Conservation (phyloP, 2,888 invertebrate species). For the Trissoscelio sp. region DNA sequence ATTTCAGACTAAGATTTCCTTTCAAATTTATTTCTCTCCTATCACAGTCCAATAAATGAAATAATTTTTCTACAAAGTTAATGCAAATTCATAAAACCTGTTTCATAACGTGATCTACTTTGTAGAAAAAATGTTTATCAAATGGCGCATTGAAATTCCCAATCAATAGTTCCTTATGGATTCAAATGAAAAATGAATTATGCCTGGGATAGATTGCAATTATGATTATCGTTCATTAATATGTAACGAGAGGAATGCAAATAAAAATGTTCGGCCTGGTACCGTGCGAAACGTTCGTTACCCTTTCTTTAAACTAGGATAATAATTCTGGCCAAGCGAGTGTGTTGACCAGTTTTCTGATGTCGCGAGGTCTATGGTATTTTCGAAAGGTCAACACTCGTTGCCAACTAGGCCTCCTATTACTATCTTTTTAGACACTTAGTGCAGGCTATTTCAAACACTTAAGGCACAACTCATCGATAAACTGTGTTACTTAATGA, state of each 20-base stretch:
- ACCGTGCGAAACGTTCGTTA: conserved; percentile 19
- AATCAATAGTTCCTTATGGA: background rate
- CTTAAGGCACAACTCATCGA: conserved; percentile 29
- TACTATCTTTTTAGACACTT: conserved; percentile 35
- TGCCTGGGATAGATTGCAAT: background rate
- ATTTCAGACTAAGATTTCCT: too few relatives aligned
- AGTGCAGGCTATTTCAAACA: conserved; percentile 28
- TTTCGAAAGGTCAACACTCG: conserved; percentile 46
- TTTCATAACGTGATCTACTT: too few relatives aligned
- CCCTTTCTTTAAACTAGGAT: conserved; percentile 7
- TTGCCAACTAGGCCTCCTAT: conserved; percentile 51
- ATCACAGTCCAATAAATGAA: too few relatives aligned
- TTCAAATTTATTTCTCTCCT: too few relatives aligned
- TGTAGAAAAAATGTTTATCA: background rate
- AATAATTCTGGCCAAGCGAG: conserved; percentile 11
- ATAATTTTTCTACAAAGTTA: too few relatives aligned
- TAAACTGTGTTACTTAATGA: conserved; percentile 16
- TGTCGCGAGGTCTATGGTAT: conserved; percentile 26
- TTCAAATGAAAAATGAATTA: background rate
- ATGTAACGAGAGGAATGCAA: conserved; percentile 15
- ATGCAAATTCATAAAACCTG: too few relatives aligned
- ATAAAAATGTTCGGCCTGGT: background rate
- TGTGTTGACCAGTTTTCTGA: conserved; percentile 21
- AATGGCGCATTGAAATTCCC: background rate
- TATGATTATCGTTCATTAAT: conserved; percentile 6